Conservation (phyloP, 2,113 vertebrate species). For the Leucosticte australis region DNA sequence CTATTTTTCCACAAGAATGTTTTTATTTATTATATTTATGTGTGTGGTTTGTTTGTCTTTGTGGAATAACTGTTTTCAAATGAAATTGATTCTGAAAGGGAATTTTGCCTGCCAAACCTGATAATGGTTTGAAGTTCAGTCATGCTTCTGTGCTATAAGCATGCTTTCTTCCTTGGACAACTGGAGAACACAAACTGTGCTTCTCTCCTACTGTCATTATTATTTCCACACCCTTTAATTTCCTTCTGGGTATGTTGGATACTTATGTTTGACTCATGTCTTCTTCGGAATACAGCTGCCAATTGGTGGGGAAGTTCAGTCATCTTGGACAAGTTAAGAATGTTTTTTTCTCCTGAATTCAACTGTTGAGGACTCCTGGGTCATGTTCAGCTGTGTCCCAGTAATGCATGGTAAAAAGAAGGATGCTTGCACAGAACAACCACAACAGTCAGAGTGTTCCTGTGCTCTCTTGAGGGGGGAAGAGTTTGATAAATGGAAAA, state of each 20-base stretch:
- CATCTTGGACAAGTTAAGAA: background rate
- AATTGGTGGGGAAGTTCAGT: background rate
- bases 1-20: background rate
- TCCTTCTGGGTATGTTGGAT: background rate
- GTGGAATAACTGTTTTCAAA: background rate
- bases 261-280: background rate
- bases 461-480: background rate
- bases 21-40: background rate
- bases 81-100: background rate
- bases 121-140: background rate
- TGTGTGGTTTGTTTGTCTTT: background rate
- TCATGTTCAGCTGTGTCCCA: background rate
- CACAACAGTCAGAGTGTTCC: rapidly evolving
- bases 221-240: background rate
- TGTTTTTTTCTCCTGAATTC: background rate
- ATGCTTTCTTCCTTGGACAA: background rate
- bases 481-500: background rate
- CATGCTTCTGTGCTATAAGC: background rate
- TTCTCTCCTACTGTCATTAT: background rate
- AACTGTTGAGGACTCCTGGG: background rate
- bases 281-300: background rate
- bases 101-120: background rate
- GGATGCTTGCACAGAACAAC: background rate
- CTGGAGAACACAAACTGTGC: background rate
- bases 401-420: background rate